Percentiles rank a stretch among this genome's conserved stretches.
These are phyloP conservation scores for Trypoxylon attenuatum DNA, from an alignment of 2,888 invertebrate genomes.

Conservation along the genomic window DNA sequence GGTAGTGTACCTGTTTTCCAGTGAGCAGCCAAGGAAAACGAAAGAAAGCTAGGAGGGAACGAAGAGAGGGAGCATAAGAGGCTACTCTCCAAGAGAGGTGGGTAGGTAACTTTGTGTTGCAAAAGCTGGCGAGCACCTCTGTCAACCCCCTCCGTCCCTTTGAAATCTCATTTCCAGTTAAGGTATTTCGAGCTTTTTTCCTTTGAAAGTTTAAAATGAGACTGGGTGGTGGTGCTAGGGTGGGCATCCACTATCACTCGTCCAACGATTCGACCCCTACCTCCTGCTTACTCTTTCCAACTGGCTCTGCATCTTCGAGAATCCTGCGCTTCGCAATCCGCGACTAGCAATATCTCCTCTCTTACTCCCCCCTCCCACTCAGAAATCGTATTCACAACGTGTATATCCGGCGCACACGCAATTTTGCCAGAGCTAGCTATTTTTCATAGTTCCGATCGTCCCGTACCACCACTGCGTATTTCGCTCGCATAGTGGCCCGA, in stretches of 20 bases:
- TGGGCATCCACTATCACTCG: not conserved
- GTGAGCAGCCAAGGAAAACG: constrained; percentile 2
- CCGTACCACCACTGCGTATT: constrained; percentile 3
- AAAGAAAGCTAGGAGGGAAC: constrained; percentile 12
- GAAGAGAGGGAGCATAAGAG: not conserved
- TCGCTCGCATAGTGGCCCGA: too few species aligned
- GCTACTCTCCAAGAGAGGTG: not conserved
- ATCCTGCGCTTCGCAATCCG: not conserved
- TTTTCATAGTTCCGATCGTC: constrained; percentile 18
- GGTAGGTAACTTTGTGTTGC: not conserved
- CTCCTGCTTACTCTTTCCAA: not conserved
- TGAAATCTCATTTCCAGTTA: constrained; percentile 73
- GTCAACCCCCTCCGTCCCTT: constrained; percentile 45
- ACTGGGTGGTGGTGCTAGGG: constrained; percentile 28
- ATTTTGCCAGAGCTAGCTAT: not conserved
- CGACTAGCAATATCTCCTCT: not conserved
- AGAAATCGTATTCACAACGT: not conserved
- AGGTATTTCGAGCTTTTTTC: constrained; percentile 71
- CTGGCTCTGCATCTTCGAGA: not conserved
- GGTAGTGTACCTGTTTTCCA: constrained; percentile 46
- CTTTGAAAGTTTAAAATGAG: constrained; percentile 66
- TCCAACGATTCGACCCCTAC: not conserved
- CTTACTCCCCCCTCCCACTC: not conserved
- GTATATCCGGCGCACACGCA: not conserved
- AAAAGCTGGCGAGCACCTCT: constrained; percentile 1